A percentile compares a stretch with the other conserved stretches of the same genome.
These are phyloP conservation scores for Arizona elegans DNA, from an alignment of 2,113 vertebrate species.

Conservation along the genomic window DNA sequence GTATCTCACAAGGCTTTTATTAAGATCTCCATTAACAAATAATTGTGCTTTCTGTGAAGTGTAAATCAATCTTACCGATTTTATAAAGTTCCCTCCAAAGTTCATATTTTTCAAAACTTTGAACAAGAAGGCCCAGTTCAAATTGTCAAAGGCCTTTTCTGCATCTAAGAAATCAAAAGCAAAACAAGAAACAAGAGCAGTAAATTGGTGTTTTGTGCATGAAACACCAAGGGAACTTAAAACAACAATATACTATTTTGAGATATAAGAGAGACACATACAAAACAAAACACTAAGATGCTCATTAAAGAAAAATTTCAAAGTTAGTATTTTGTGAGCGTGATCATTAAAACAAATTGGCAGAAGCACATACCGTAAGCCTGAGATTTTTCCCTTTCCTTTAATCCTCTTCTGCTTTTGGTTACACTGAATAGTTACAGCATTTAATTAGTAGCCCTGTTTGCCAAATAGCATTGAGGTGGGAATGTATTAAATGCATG, in stretches of 20 bases:
- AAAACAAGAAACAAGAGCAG: neutral
- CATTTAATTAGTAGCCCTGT: neutral
- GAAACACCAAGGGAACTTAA: neutral
- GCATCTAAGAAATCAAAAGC: neutral
- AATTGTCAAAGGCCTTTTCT: neutral
- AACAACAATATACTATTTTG: neutral
- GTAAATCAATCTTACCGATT: neutral
- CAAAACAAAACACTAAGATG: neutral
- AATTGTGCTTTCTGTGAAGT: neutral
- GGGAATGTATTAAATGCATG: neutral
- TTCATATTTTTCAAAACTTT: neutral
- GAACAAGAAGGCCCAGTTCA: neutral
- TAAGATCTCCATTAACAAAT: neutral
- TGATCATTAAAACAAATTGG: conserved; percentile 2
- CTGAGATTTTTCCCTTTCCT: neutral
- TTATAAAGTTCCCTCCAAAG: neutral
- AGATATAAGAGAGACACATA: neutral
- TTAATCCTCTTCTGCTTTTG: neutral
- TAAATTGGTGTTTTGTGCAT: neutral
- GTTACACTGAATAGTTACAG: neutral
- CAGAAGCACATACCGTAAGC: neutral
- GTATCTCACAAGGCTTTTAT: neutral
- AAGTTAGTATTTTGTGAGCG: neutral
- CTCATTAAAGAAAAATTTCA: neutral
- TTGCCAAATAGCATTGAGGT: neutral